Percentiles rank a stretch among this genome's conserved stretches.
Conservation (phyloP, 1,140 invertebrate species). For the Phocides pigmalion region DNA sequence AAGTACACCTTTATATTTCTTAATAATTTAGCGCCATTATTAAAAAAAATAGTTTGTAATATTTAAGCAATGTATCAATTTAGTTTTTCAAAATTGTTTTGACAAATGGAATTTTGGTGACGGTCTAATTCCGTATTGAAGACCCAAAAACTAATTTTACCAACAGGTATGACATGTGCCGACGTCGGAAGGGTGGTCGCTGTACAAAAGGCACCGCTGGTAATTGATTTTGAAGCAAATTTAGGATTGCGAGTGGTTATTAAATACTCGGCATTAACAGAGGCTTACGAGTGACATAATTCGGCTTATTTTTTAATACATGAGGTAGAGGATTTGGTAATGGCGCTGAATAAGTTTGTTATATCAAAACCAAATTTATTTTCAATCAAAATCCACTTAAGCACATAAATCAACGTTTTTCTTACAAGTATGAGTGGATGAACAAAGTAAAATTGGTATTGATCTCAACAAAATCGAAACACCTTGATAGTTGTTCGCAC, state of each 20-base stretch:
- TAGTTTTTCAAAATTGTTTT: conserved; percentile 3
- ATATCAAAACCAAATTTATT: conserved; percentile 48
- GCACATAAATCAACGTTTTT: neutral
- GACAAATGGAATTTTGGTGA: conserved; percentile 24
- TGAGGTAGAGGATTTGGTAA: conserved; percentile 80
- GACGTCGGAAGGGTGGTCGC: conserved; percentile 95
- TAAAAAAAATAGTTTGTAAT: conserved; percentile 31
- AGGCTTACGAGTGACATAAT: conserved; percentile 67
- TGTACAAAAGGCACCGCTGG: conserved; percentile 98
- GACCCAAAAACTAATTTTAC: conserved; percentile 71
- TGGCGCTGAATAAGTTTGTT: conserved; percentile 72
- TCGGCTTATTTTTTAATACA: conserved; percentile 77
- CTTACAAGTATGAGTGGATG: neutral
- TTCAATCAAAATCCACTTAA: conserved; percentile 32
- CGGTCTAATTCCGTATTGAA: conserved; percentile 45
- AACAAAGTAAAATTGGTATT: conserved; percentile 45
- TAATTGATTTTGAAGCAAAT: conserved; percentile 84
- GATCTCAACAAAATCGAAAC: conserved; percentile 41
- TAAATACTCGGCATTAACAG: conserved; percentile 72
- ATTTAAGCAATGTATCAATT: neutral
- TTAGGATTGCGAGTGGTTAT: conserved; percentile 67
- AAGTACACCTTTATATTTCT: conserved; percentile 39
- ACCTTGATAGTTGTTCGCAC: conserved; percentile 51
- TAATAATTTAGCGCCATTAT: conserved; percentile 70
- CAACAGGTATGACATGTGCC: conserved; percentile 97